Conservation (phyloP, 2,113 vertebrate genomes). For the Clarias gariepinus region DNA sequence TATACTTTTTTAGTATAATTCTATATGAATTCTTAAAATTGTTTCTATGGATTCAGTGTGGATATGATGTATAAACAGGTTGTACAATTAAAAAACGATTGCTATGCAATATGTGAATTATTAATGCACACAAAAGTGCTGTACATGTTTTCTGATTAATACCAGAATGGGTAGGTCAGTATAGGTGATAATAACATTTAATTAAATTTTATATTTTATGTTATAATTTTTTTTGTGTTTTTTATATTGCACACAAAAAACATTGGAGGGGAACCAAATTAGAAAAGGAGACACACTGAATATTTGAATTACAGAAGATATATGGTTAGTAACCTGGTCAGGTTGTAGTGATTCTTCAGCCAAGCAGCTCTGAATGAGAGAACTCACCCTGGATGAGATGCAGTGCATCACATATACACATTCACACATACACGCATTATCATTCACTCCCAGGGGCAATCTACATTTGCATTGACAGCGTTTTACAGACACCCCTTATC, state of each 20-base stretch:
- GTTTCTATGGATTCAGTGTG: not conserved
- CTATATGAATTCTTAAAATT: not conserved
- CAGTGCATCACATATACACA: not conserved
- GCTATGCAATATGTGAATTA: not conserved
- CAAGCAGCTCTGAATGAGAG: not conserved
- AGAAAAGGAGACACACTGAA: not conserved
- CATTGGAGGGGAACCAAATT: not conserved
- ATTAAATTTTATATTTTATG: not conserved
- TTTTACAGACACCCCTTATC: not conserved
- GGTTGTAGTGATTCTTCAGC: not conserved
- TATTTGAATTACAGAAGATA: not conserved
- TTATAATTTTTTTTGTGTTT: not conserved
- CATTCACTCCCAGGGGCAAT: not conserved
- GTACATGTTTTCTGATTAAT: not conserved
- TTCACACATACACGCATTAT: not conserved
- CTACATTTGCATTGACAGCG: not conserved
- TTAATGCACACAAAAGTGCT: not conserved
- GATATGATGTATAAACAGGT: not conserved
- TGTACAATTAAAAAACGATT: not conserved
- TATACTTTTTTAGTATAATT: not conserved
- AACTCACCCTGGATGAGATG: not conserved
- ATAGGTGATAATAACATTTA: not conserved
- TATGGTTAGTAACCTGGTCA: not conserved
- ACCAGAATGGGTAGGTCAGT: not conserved
- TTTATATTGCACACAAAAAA: not conserved